Percentiles rank a stretch among this genome's conserved stretches.
Conservation (phyloP, 2,113 vertebrate genomes). For the Regulus satrapa region DNA sequence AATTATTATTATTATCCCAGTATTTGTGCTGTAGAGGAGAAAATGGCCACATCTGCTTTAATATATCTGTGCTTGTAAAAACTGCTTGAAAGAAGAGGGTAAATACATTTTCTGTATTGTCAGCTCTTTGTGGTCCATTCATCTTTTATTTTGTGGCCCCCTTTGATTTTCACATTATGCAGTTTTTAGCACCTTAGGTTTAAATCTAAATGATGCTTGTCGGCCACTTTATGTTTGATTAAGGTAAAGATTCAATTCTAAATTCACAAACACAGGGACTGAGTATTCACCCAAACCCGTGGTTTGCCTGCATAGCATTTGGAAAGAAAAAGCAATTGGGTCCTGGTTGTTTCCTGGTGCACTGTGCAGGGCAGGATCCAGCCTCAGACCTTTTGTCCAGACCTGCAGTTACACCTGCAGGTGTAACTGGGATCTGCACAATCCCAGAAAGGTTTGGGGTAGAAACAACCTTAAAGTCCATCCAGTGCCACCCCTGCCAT, state of each 20-base stretch:
- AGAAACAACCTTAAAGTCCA: background rate
- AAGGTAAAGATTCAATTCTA: rapidly evolving
- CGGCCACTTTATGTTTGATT: background rate
- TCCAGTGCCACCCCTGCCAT: rapidly evolving
- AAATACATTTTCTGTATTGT: background rate
- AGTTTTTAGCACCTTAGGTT: background rate
- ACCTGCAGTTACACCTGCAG: background rate
- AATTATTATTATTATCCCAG: background rate
- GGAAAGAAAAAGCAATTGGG: background rate
- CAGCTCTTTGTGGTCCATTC: background rate
- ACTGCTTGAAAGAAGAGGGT: background rate
- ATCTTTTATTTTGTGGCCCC: background rate
- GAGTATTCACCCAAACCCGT: background rate
- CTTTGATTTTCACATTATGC: background rate
- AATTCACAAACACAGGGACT: background rate
- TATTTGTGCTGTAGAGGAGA: background rate
- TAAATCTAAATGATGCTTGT: background rate
- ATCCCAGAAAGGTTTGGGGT: background rate
- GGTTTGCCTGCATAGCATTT: background rate
- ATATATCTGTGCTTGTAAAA: background rate
- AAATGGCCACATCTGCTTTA: background rate
- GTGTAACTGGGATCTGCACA: background rate
- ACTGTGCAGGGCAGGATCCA: background rate
- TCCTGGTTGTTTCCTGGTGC: background rate
- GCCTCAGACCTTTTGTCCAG: background rate